Evolutionary conservation across 2,888 invertebrate genomes (phyloP).

Genomic region (Brachypalpus laphriformis): DNA sequence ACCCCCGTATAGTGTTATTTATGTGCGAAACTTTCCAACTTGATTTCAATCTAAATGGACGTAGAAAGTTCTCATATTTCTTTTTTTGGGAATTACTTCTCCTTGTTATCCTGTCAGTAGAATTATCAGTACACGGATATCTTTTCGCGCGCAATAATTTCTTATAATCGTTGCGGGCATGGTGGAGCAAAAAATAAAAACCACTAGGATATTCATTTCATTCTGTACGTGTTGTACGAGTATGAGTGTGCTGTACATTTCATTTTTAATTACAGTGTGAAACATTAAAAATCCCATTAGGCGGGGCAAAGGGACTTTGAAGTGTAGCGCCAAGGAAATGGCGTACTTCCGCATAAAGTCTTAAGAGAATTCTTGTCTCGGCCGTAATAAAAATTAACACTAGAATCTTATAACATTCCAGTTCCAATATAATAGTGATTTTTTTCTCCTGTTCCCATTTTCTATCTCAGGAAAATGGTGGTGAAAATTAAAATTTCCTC

Average conservation of each 20-base stretch:
- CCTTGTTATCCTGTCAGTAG: conserved; percentile 24
- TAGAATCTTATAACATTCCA: conserved; percentile 28
- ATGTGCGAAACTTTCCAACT: conserved; percentile 23
- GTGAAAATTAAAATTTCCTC: conserved; percentile 28
- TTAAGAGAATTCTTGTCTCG: conserved; percentile 46
- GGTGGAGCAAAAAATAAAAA: not conserved
- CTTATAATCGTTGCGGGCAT: conserved; percentile 52
- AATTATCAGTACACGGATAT: conserved; percentile 27
- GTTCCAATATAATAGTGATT: not conserved
- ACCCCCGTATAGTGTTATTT: conserved; percentile 13
- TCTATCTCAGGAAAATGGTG: not conserved
- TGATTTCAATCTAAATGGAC: conserved; percentile 39
- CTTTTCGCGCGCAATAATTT: conserved; percentile 49
- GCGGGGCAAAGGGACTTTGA: conserved; percentile 22
- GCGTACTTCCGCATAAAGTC: conserved; percentile 54
- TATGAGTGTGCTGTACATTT: conserved; percentile 23
- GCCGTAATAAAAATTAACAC: conserved; percentile 62
- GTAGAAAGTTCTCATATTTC: not conserved
- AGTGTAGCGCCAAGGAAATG: conserved; percentile 46
- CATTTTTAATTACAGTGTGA: conserved; percentile 57
- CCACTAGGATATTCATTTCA: not conserved
- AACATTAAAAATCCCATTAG: conserved; percentile 53
- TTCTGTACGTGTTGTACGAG: not conserved
- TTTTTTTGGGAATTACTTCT: not conserved
- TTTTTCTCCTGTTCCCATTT: not conserved